phyloP scores from a whole-genome alignment of 2,113 vertebrate species.

The Calidris pugnax region DNA sequence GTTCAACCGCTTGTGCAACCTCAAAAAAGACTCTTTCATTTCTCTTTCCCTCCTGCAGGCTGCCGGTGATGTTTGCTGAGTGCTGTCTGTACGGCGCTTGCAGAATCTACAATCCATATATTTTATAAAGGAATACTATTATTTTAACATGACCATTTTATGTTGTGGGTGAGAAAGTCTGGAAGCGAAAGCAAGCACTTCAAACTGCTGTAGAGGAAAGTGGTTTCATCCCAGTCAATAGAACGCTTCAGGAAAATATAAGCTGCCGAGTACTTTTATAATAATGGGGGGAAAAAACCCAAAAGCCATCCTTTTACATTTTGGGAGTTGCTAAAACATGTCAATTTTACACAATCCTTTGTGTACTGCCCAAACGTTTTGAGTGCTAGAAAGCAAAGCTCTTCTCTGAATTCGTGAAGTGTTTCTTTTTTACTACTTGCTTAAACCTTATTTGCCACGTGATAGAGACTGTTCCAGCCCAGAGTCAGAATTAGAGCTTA shows the following conservation, averaged over 20 bases:
- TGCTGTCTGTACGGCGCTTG: fast-evolving
- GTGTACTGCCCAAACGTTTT: neutral
- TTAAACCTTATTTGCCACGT: constrained; percentile 56
- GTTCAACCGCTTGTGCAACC: neutral
- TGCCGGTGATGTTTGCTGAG: neutral
- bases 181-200: neutral
- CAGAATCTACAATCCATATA: neutral
- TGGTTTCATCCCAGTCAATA: neutral
- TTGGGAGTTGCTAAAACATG: neutral
- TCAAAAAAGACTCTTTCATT: neutral
- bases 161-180: neutral
- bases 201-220: neutral
- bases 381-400: neutral
- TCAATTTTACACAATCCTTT: neutral
- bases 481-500: constrained; percentile 46
- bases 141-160: neutral
- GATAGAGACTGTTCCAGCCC: constrained; percentile 17
- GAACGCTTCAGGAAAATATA: neutral
- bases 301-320: neutral
- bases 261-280: neutral
- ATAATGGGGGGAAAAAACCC: neutral
- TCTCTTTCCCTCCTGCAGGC: neutral
- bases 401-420: neutral
- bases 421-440: neutral
- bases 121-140: neutral